Evolutionary conservation across 1,140 invertebrate species (phyloP), one percentile per base, ranked within the genome.

Genomic region (Wiebesia pumilae): DNA sequence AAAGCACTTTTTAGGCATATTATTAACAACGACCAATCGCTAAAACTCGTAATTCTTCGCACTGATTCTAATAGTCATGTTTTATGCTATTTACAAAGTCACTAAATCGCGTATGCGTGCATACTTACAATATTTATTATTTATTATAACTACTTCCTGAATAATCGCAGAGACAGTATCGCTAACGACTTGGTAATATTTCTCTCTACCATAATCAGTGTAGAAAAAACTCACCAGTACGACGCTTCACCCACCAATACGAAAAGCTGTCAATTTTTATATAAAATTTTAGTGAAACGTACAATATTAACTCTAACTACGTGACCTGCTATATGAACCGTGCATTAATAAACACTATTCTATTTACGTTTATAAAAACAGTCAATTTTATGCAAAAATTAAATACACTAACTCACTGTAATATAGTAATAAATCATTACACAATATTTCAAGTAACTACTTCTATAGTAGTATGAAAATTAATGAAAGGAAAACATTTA

Each of bases 81-180:
- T 71, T 40, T 47, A 85, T 80, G 73, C 58, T 84, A 85, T 85
- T 85, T 85, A 85, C 84, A 79, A 71, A 71, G 30, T 81, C 30
- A 10, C 21, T 38, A 79, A 33, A 67, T 40, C 75, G 77, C 51
- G 40, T 75, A 24, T 84, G 43, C 73, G 62, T 79, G 62, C 58
- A 54, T 79, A 84, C 75, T 79, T 84, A 84, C 75, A 79, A 40
- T 69, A 67, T 79, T 54, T 30, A 78, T 73, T n/a, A 47, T 35
- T 65, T 30, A 78, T 73, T n/a, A 47, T 35, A 47, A 43, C 73
- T 84, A 79, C 54, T 79, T 67, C n/a, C 40, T 81, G 65, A 81
- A 81, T 62, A 33, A 19, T 67, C 27, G 27, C 27, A 35, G 33
- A 84, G 62, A 54, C 40, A 84, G 10, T 47, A 58, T 51, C 75